Evolutionary conservation across 1,140 invertebrate genomes (phyloP).

Genomic region (Drosophila paulistorum): DNA sequence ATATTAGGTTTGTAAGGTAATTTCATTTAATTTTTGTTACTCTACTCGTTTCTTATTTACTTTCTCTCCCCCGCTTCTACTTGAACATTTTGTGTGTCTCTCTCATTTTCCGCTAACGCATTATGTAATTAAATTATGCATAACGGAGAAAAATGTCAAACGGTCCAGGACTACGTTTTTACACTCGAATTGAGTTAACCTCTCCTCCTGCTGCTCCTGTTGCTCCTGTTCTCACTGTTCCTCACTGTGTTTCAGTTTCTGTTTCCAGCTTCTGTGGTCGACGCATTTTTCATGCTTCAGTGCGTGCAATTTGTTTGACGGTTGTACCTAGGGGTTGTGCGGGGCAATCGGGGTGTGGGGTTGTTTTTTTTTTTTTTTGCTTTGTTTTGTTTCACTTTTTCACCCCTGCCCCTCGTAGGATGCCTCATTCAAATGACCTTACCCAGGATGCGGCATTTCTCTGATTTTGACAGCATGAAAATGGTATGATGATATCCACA

Average conservation of each 20-base stretch:
- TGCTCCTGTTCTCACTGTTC: conserved; percentile 4
- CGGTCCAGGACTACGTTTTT: conserved; percentile 67
- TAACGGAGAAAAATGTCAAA: conserved; percentile 71
- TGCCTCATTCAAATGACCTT: conserved; percentile 74
- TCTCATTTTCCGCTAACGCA: conserved; percentile 19
- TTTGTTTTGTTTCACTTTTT: background rate
- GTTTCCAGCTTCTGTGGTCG: conserved; percentile 42
- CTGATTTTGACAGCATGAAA: conserved; percentile 65
- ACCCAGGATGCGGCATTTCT: conserved; percentile 53
- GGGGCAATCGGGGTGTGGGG: conserved; percentile 16
- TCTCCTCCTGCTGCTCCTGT: conserved; percentile 7
- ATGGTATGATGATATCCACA: conserved; percentile 14
- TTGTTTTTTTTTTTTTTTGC: conserved; percentile 6
- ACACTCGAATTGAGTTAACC: conserved; percentile 74
- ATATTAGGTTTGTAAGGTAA: background rate
- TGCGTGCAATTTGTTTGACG: conserved; percentile 64
- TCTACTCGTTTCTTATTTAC: background rate
- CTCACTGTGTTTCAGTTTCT: conserved; percentile 7
- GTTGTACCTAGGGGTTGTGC: conserved; percentile 20
- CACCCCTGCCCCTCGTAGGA: background rate
- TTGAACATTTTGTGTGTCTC: background rate
- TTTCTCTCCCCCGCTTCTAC: background rate
- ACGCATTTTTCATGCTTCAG: conserved; percentile 73
- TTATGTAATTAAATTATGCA: conserved; percentile 78
- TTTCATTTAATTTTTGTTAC: background rate